Conservation (phyloP, 2,797 vertebrate genomes). For the Gadopsis bispinosus region DNA sequence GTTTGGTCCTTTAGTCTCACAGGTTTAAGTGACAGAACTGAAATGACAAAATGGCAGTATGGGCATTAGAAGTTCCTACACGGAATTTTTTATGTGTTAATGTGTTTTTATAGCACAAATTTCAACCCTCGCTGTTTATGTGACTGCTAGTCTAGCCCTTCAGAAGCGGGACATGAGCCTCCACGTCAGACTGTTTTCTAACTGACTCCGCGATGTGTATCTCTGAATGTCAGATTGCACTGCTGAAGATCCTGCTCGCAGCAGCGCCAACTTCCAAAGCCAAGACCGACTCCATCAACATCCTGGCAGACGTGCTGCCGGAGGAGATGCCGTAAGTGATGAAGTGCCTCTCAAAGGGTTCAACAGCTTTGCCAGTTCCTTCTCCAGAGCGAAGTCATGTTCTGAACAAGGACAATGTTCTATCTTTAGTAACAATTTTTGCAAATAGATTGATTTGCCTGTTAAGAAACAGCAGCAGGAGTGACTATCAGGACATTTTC, state of each 20-base stretch:
- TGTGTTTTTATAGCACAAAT: neutral
- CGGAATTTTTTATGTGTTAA: neutral
- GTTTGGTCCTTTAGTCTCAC: neutral
- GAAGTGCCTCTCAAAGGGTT: neutral
- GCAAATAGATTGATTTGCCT: neutral
- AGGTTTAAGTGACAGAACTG: neutral
- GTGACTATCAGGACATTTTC: neutral
- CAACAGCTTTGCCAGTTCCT: neutral
- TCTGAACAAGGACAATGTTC: neutral
- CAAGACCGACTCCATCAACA: constrained; percentile 99
- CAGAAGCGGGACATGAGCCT: neutral
- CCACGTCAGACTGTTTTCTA: neutral
- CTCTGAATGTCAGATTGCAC: constrained; percentile 88
- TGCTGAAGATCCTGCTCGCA: constrained; percentile 96
- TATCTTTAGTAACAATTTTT: neutral
- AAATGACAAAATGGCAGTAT: neutral
- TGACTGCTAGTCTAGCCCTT: neutral
- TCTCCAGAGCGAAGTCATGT: neutral
- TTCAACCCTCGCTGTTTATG: neutral
- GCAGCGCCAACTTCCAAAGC: constrained; percentile 99
- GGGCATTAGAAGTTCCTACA: neutral
- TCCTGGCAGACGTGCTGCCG: constrained; percentile 95
- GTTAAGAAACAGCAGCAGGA: constrained; percentile 1
- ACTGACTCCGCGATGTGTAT: neutral
- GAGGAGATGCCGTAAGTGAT: constrained; percentile 99